phyloP scores from a whole-genome alignment of 2,888 invertebrate genomes.

The Congeria kusceri region DNA sequence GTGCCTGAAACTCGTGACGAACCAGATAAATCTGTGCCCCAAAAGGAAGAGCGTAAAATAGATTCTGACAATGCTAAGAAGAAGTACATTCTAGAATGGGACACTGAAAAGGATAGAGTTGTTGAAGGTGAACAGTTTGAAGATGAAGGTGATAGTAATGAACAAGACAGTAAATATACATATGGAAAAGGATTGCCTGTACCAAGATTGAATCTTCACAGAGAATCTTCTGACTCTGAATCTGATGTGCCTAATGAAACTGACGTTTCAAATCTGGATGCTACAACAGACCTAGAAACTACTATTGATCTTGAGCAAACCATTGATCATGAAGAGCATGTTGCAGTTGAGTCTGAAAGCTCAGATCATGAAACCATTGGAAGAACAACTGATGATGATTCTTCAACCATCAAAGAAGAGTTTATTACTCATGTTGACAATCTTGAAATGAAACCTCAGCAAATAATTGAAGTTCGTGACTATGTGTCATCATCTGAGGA shows the following conservation, averaged over 20 bases:
- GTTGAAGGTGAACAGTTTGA: conserved; percentile 86
- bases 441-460: conserved; percentile 48
- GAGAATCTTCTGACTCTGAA: conserved; percentile 58
- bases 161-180: conserved; percentile 14
- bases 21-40: conserved; percentile 30
- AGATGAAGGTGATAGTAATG: conserved; percentile 30
- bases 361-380: conserved; percentile 47
- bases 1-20: conserved; percentile 13
- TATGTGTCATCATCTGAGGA: conserved; percentile 60
- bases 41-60: conserved; percentile 38
- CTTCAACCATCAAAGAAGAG: conserved; percentile 61
- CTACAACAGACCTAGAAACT: conserved; percentile 59
- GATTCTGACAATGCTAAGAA: conserved; percentile 35
- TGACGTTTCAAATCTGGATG: conserved; percentile 55
- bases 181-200: conserved; percentile 54
- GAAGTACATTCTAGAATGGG: conserved; percentile 18
- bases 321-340: conserved; percentile 19
- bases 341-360: conserved; percentile 23
- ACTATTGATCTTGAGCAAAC: conserved; percentile 49
- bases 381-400: conserved; percentile 60
- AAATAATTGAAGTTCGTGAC: conserved; percentile 62
- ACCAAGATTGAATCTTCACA: conserved; percentile 46
- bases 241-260: conserved; percentile 56
- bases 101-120: conserved; percentile 25
- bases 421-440: conserved; percentile 58